These are phyloP conservation scores for Chiridota heheva DNA, from an alignment of 35 echinoderm and acorn worm species.

Conservation along the genomic window DNA sequence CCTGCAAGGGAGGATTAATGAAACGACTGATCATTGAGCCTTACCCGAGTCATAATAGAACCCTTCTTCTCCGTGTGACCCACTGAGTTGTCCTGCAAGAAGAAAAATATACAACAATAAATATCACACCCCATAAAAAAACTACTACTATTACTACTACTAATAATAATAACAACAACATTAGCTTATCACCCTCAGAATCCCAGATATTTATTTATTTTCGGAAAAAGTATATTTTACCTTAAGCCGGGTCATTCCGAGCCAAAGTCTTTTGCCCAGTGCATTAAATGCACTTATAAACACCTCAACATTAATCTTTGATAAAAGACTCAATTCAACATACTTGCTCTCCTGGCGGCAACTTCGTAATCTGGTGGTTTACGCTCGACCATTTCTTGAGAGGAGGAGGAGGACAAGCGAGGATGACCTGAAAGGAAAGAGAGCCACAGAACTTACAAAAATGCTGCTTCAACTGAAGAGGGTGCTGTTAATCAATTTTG, in stretches of 20 bases:
- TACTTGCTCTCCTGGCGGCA: constrained; percentile 75
- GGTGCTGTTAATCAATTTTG: not conserved
- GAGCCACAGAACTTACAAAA: not conserved
- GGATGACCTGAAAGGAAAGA: constrained; percentile 27
- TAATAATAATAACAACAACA: too few relatives aligned
- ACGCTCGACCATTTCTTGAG: constrained; percentile 84
- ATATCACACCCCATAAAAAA: not conserved
- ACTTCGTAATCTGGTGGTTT: constrained; percentile 81
- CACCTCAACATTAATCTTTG: too few relatives aligned
- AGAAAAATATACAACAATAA: not conserved
- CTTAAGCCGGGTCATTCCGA: too few relatives aligned
- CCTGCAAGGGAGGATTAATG: not conserved
- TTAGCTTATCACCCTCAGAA: too few relatives aligned
- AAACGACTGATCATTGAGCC: not conserved
- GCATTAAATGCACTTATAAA: too few relatives aligned
- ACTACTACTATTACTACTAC: too few relatives aligned
- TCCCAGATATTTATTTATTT: too few relatives aligned
- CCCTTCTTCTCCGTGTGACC: constrained; percentile 54
- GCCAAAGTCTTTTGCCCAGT: too few relatives aligned
- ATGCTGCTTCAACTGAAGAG: not conserved
- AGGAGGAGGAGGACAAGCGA: constrained; percentile 44
- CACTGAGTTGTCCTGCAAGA: constrained; percentile 50
- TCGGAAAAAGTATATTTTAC: not conserved
- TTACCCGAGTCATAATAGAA: constrained; percentile 72
- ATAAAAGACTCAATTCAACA: too few relatives aligned